Base-by-base conservation (phyloP, 2,113 vertebrate genomes). In the Dinomys branickii region DNA sequence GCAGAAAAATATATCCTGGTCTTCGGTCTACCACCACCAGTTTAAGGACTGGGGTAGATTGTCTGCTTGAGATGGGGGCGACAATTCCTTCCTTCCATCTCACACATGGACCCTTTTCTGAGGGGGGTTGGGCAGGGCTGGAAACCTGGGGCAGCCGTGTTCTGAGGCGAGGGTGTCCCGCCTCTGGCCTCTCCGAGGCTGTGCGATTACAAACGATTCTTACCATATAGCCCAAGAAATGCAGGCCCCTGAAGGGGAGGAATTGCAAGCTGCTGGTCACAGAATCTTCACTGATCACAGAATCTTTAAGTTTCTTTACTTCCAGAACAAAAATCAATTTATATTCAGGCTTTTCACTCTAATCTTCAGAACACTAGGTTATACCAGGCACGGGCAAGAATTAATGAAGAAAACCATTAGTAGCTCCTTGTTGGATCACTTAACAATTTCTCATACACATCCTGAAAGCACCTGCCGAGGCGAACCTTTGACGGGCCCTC, bases 241-340 rank as follows among this genome's bases (percentile, higher is more conserved):
- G 20, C 61, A 33, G 30, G 30, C 30, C 93, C 63, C 80, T 83
- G 65, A 96, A 58, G 16, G 35, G 56, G 86, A 88, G 35, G 35
- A 50, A 59, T 71, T 71, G 78, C 44, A 89, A 91, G 16, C 7
- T 41, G 82, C 8, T 54, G 87, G 91, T 41, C 77, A n/a, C 38
- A 92, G 56, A n/a, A n/a, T n/a, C n/a, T n/a, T n/a, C n/a, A n/a
- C n/a, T n/a, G n/a, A n/a, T n/a, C n/a, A n/a, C n/a, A n/a, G n/a
- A n/a, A n/a, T 63, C 50, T 81, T 88, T 69, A 73, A 14, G 52
- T 73, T 73, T 95, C 58, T 85, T 89, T n/a, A 73, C 33, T 94
- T 84, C 65, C 11, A 93, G 96, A 91, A 84, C 35, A 67, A 22
- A 63, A 58, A n/a, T 85, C 33, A 83, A 86, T 67, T 90, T 44